Percentiles rank a stretch among this genome's conserved stretches.
Evolutionary conservation across 2,888 invertebrate species (phyloP).

Genomic region (Hirtodrosophila cameraria): DNA sequence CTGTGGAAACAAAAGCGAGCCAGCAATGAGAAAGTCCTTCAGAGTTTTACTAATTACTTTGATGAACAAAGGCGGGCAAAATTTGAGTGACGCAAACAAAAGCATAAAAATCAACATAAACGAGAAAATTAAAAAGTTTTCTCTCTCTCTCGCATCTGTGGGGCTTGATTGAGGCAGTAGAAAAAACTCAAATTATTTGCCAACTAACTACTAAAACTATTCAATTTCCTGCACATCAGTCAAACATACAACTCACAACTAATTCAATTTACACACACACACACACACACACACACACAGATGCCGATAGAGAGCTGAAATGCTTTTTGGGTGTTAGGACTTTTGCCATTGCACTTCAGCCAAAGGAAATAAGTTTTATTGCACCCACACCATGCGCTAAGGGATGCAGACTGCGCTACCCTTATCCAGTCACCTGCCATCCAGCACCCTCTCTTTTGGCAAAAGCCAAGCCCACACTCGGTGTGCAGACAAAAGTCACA

Average conservation of each 20-base stretch:
- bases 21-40: slow-evolving; percentile 59
- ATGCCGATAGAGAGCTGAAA: slow-evolving; percentile 16
- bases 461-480: slow-evolving; percentile 65
- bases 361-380: slow-evolving; percentile 62
- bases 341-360: slow-evolving; percentile 2
- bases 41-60: slow-evolving; percentile 77
- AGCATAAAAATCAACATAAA: slow-evolving; percentile 61
- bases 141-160: slow-evolving; percentile 7
- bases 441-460: slow-evolving; percentile 5
- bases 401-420: slow-evolving; percentile 33
- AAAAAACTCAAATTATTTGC: slow-evolving; percentile 53
- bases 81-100: slow-evolving; percentile 73
- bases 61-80: slow-evolving; percentile 71
- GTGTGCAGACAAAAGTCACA: slow-evolving; percentile 72
- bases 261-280: slow-evolving; percentile 62
- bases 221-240: slow-evolving; percentile 62
- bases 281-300: slow-evolving; percentile 18
- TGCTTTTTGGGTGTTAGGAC: slow-evolving; percentile 4
- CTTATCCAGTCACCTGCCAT: slow-evolving; percentile 25
- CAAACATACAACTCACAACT: slow-evolving; percentile 35
- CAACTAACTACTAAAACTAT: slow-evolving; percentile 72
- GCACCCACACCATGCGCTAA: slow-evolving; percentile 39
- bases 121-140: slow-evolving; percentile 65
- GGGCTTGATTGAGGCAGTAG: slow-evolving; percentile 10
- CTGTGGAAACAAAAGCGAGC: slow-evolving; percentile 31